Percentiles rank a stretch among this genome's conserved stretches.
phyloP scores from a whole-genome alignment of 2,888 invertebrate species.

The Euplagia quadripunctaria region DNA sequence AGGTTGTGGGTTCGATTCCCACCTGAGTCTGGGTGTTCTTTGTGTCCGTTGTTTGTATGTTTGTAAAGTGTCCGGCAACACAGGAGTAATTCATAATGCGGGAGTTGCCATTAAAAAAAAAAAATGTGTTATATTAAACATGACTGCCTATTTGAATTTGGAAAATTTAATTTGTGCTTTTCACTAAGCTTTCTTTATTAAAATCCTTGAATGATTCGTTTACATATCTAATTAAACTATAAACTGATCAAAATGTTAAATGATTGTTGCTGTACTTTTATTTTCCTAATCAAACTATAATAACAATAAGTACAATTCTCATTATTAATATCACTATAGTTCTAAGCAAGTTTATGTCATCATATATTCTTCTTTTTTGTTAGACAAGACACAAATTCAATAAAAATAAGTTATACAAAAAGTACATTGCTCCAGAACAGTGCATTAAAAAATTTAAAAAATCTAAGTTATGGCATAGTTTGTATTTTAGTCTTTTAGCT shows the following conservation, averaged over 20 bases:
- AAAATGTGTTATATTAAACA: too few relatives aligned
- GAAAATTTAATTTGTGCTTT: conserved; percentile 16
- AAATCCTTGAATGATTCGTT: conserved; percentile 25
- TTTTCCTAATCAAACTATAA: not conserved
- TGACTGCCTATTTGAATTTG: not conserved
- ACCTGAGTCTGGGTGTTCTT: too few relatives aligned
- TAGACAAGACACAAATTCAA: not conserved
- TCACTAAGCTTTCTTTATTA: not conserved
- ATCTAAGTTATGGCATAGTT: not conserved
- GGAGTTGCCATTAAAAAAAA: too few relatives aligned
- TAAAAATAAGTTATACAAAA: not conserved
- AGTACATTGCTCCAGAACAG: not conserved
- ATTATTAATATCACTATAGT: not conserved
- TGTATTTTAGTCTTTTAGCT: not conserved
- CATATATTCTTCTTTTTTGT: too few relatives aligned
- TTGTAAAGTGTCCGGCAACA: too few relatives aligned
- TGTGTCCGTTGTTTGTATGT: too few relatives aligned
- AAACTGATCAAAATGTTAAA: conserved; percentile 24
- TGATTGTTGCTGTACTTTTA: not conserved
- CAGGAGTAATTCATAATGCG: too few relatives aligned
- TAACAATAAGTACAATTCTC: too few relatives aligned
- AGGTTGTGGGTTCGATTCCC: too few relatives aligned
- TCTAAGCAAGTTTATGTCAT: not conserved
- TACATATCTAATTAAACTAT: conserved; percentile 22
- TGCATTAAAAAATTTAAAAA: not conserved